These are phyloP conservation scores for Orchestes rusci DNA, from an alignment of 2,888 invertebrate genomes.

Conservation along the genomic window DNA sequence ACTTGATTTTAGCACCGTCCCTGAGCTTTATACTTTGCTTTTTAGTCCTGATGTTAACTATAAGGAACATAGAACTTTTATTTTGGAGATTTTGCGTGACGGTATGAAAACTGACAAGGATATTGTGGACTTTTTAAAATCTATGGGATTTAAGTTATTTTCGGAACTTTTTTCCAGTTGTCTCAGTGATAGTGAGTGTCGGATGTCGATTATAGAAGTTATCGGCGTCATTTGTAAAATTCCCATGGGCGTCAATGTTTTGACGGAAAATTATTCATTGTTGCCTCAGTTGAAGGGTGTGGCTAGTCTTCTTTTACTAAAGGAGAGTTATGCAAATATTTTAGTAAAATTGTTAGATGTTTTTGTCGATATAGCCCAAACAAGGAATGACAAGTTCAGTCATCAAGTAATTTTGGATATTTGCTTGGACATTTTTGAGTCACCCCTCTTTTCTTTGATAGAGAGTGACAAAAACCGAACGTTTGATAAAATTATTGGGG, in stretches of 20 bases:
- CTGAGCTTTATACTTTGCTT: constrained; percentile 80
- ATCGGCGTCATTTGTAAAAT: constrained; percentile 57
- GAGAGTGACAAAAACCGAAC: too few relatives aligned
- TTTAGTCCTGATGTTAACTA: constrained; percentile 69
- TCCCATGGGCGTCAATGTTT: constrained; percentile 55
- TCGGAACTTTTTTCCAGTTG: constrained; percentile 61
- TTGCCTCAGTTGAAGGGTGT: constrained; percentile 66
- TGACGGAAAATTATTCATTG: constrained; percentile 62
- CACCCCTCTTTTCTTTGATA: too few relatives aligned
- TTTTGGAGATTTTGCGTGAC: constrained; percentile 66
- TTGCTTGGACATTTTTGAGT: too few relatives aligned
- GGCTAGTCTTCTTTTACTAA: too few relatives aligned
- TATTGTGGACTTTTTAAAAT: constrained; percentile 63
- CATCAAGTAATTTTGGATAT: constrained; percentile 17
- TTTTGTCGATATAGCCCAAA: constrained; percentile 27
- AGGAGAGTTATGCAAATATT: too few relatives aligned
- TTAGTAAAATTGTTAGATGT: constrained; percentile 18
- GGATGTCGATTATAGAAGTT: constrained; percentile 60
- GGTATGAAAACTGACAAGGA: constrained; percentile 72
- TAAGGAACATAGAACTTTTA: constrained; percentile 65
- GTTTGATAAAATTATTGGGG: too few relatives aligned
- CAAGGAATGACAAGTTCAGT: constrained; percentile 19
- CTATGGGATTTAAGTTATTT: constrained; percentile 69
- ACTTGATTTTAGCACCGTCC: constrained; percentile 71
- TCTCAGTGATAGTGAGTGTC: constrained; percentile 55